phyloP scores from a whole-genome alignment of 92 coral and sea anemone genomes.

The Bergia puertoricense region DNA sequence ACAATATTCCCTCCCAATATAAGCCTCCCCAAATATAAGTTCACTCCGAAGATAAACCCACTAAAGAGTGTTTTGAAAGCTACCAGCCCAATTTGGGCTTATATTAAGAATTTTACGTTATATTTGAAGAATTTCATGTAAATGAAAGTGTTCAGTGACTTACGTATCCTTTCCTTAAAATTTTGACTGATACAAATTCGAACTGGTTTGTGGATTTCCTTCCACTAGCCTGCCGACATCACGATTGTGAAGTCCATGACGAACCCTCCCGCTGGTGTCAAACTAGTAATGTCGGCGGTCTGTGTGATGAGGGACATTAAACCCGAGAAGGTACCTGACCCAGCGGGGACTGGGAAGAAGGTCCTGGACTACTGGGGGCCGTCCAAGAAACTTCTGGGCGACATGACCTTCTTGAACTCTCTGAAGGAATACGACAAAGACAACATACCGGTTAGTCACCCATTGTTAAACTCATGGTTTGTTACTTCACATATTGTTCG shows the following conservation, averaged over 20 bases:
- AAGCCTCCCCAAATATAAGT: no score
- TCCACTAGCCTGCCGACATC: slow-evolving; percentile 92
- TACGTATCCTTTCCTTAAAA: no score
- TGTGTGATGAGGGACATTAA: slow-evolving; percentile 97
- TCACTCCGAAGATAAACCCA: no score
- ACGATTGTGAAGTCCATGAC: slow-evolving; percentile 96
- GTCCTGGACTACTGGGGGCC: slow-evolving; percentile 98
- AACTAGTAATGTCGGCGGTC: slow-evolving; percentile 98
- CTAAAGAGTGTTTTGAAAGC: no score
- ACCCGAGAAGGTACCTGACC: slow-evolving; percentile 96
- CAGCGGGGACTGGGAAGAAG: slow-evolving; percentile 98
- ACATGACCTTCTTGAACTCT: slow-evolving; percentile 89
- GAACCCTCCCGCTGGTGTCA: slow-evolving; percentile 99
- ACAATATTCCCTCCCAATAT: no score
- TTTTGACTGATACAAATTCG: no score
- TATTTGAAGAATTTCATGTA: no score
- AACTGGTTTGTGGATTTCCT: not conserved
- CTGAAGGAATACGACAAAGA: slow-evolving; percentile 92
- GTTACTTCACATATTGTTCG: no score
- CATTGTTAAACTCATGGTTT: no score
- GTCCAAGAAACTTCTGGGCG: slow-evolving; percentile 95
- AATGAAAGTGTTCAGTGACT: no score
- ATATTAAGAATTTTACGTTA: no score
- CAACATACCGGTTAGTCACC: slow-evolving; percentile 82
- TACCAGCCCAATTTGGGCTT: no score